Evolutionary conservation across 1,140 invertebrate species (phyloP).

Genomic region (Acyrthosiphon pisum): DNA sequence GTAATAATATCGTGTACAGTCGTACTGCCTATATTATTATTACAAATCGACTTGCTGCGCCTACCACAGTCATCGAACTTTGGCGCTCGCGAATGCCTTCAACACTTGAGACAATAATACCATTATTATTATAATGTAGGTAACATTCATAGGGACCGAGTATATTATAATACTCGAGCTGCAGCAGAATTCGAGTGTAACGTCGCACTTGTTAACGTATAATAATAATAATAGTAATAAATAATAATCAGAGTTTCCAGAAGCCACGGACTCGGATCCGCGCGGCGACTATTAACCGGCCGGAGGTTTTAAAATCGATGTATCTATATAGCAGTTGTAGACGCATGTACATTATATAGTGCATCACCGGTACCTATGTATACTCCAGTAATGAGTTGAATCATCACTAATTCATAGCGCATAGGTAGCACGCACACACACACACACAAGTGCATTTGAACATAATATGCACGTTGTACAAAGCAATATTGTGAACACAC

Average conservation of each 20-base stretch:
- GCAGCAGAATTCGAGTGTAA: neutral
- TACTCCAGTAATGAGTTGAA: slow-evolving; percentile 54
- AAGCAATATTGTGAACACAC: slow-evolving; percentile 25
- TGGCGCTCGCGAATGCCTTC: neutral
- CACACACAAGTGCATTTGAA: neutral
- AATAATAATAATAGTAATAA: neutral
- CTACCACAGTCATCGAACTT: neutral
- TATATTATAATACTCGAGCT: too few species aligned
- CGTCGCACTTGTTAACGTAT: neutral
- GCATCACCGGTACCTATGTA: neutral
- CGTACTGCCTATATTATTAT: neutral
- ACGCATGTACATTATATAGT: neutral
- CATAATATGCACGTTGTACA: neutral
- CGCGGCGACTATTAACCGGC: neutral
- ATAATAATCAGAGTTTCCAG: neutral
- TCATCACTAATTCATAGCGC: slow-evolving; percentile 53
- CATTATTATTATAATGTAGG: too few species aligned
- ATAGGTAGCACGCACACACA: slow-evolving; percentile 30
- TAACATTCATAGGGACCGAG: too few species aligned
- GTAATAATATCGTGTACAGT: neutral
- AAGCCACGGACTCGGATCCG: neutral
- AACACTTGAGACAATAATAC: neutral
- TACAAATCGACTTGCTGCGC: neutral
- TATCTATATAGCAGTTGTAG: neutral
- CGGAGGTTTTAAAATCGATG: slow-evolving; percentile 37